Percentiles rank a stretch among this genome's conserved stretches.
Evolutionary conservation across 2,113 vertebrate genomes (phyloP).

Genomic region (Ictalurus furcatus): DNA sequence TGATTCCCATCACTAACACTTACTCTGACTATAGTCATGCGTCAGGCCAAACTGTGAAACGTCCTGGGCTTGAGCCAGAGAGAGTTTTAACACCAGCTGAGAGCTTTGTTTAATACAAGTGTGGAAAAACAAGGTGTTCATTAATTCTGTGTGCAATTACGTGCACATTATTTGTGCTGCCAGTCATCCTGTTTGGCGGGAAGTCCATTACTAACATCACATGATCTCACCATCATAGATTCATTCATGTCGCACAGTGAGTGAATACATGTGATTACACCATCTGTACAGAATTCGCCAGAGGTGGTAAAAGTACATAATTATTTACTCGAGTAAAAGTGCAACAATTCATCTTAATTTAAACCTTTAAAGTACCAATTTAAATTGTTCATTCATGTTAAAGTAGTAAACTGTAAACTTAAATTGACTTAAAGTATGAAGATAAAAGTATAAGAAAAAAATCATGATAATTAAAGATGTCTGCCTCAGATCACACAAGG

Average conservation of each 20-base stretch:
- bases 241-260: background rate
- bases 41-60: constrained; percentile 61
- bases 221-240: constrained; percentile 24
- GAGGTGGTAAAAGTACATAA: background rate
- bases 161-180: constrained; percentile 20
- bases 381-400: background rate
- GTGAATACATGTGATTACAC: constrained; percentile 53
- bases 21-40: constrained; percentile 54
- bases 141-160: constrained; percentile 15
- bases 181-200: constrained; percentile 43
- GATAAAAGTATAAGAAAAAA: background rate
- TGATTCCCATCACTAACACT: constrained; percentile 60
- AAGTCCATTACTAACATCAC: constrained; percentile 49
- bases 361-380: background rate
- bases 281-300: constrained; percentile 61
- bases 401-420: background rate
- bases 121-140: constrained; percentile 1
- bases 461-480: background rate
- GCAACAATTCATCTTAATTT: background rate
- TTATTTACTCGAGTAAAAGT: background rate
- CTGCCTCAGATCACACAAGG: background rate
- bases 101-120: constrained; percentile 25
- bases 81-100: constrained; percentile 29
- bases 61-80: constrained; percentile 27
- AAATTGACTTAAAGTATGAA: background rate